Base-by-base conservation (phyloP, 2,888 invertebrate genomes). In the Escarpia spicata region DNA sequence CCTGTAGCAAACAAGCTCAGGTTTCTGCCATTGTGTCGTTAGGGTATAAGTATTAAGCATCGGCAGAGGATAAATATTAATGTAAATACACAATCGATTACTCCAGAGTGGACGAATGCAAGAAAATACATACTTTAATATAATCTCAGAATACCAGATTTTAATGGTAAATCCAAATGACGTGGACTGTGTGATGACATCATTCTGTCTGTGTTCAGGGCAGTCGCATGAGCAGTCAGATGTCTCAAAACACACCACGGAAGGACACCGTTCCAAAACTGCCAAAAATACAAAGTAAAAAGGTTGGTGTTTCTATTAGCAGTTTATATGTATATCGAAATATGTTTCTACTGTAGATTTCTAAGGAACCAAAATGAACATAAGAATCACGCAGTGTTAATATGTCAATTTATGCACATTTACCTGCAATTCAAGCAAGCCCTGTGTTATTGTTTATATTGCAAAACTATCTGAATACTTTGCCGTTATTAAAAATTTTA, bases 361-460 rank as follows among this genome's bases (percentile, higher is more conserved):
- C 31, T 26, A 91, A 90, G 75, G 60, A 90, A 92, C 15, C 43
- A 45, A 89, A 44, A 9, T 92, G 75, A 75, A 6, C 45, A n/a
- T 9, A 92, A 90, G 89, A 92, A 92, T 44, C 9, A 52, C 15
- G 90, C 91, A 89, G 92, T 92, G 92, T 93, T 44, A 75, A 90
- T 9, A 37, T 52, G 58, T 58, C 4, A 15, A 92, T 60, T 58
- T 52, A 43, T 43, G n/a, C 44, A 26, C 44, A 43, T 91, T 91
- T 91, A 45, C 91, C n/a, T 52, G 91, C 12, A n/a, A n/a, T 12
- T 91, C n/a, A 15, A 43, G 10, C 43, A 45, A 15, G 37, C n/a
- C 3, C 44, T 44, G 58, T 31, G 52, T n/a, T 60, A 52, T 91
- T 8, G n/a, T 12, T 19, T 37, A 43, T 45, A 15, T 43, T 26